These are phyloP conservation scores for Suncus etruscus DNA, from an alignment of 2,113 vertebrate genomes.

Conservation along the genomic window DNA sequence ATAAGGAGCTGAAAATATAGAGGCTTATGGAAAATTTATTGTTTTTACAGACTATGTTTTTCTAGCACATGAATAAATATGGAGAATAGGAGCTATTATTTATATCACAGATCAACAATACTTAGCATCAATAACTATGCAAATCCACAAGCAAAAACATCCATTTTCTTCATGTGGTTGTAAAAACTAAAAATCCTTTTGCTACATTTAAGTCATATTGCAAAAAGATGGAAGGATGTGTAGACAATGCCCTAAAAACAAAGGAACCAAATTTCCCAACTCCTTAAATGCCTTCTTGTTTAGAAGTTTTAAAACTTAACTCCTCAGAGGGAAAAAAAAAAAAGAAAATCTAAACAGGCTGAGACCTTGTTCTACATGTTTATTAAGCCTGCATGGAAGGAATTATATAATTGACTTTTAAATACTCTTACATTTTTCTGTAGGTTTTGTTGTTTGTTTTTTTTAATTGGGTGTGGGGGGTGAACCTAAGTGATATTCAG, in stretches of 20 bases:
- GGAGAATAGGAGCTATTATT: constrained; percentile 26
- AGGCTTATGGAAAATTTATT: constrained; percentile 58
- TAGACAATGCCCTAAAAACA: background rate
- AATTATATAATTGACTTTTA: constrained; percentile 17
- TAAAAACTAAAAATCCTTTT: constrained; percentile 62
- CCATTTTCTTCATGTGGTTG: constrained; percentile 37
- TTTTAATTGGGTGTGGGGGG: too few species aligned
- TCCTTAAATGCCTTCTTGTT: constrained; percentile 20
- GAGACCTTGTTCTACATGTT: constrained; percentile 46
- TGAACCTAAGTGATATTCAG: too few species aligned
- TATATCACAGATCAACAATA: constrained; percentile 29
- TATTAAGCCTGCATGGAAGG: background rate
- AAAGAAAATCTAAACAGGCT: background rate
- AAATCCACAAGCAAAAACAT: constrained; percentile 31
- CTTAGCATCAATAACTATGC: constrained; percentile 40
- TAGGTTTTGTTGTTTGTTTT: too few species aligned
- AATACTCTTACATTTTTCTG: background rate
- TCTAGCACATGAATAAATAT: constrained; percentile 70
- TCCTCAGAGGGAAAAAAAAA: constrained; percentile 30
- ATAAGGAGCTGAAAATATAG: constrained; percentile 70
- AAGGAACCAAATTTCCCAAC: background rate
- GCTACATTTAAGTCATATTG: constrained; percentile 22
- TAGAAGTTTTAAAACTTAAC: constrained; percentile 29
- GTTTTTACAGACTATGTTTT: constrained; percentile 44
- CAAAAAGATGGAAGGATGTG: background rate